Percentiles rank a stretch among this genome's conserved stretches.
Conservation (phyloP, 2,888 invertebrate species). For the Drosophila yooni region DNA sequence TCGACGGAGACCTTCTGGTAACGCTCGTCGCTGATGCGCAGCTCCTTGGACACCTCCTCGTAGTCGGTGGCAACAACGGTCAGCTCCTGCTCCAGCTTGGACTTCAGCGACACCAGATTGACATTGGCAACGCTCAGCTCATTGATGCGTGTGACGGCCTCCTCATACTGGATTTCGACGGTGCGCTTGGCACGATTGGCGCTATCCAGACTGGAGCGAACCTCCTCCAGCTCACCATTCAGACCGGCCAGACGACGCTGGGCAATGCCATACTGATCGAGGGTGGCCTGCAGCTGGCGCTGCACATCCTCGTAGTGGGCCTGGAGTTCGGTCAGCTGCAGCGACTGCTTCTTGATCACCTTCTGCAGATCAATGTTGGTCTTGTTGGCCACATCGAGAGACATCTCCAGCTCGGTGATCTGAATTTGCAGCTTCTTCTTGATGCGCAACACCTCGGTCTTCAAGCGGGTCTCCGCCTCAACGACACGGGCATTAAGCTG, state of each 20-base stretch:
- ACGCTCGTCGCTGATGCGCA: constrained; percentile 96
- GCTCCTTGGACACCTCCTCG: constrained; percentile 98
- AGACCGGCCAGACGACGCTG: constrained; percentile 96
- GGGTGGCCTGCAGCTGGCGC: constrained; percentile 96
- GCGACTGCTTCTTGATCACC: constrained; percentile 98
- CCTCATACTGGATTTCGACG: constrained; percentile 95
- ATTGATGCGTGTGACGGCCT: constrained; percentile 95
- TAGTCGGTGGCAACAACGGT: constrained; percentile 96
- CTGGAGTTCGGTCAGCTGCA: constrained; percentile 95
- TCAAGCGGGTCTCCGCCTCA: constrained; percentile 97
- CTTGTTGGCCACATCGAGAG: constrained; percentile 98
- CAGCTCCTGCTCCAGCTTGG: constrained; percentile 97
- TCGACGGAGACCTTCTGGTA: constrained; percentile 97
- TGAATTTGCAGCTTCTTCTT: constrained; percentile 99
- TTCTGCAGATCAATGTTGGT: constrained; percentile 98
- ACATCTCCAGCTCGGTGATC: constrained; percentile 98
- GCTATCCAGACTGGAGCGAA: constrained; percentile 96
- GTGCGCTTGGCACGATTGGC: constrained; percentile 96
- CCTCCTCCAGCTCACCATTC: constrained; percentile 98
- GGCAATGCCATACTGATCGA: constrained; percentile 96
- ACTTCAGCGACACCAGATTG: constrained; percentile 96
- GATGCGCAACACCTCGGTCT: constrained; percentile 97
- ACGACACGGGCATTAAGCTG: constrained; percentile 97
- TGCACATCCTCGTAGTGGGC: constrained; percentile 98
- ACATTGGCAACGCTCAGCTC: constrained; percentile 98